These are phyloP conservation scores for Eulemur rufifrons DNA, from an alignment of 2,113 vertebrate genomes.

Conservation along the genomic window DNA sequence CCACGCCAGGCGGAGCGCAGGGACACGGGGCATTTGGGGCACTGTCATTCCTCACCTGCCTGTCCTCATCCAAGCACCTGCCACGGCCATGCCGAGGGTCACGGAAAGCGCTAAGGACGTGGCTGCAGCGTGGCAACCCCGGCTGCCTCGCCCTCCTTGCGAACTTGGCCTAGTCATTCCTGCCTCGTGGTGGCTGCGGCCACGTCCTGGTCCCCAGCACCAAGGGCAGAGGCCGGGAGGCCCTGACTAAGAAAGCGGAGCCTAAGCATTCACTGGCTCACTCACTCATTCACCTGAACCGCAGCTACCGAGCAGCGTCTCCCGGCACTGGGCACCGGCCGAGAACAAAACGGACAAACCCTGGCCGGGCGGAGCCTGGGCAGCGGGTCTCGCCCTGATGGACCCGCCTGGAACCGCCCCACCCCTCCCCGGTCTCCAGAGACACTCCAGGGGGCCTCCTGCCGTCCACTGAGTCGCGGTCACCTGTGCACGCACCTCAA, in stretches of 20 bases:
- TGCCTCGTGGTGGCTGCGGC: accelerated
- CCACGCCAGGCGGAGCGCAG: not conserved
- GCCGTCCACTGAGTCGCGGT: accelerated
- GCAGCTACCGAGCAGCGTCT: not conserved
- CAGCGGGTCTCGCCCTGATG: not conserved
- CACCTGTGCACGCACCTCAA: not conserved
- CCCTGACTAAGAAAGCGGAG: not conserved
- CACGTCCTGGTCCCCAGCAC: not conserved
- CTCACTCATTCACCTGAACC: not conserved
- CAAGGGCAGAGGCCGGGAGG: not conserved
- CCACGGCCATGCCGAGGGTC: too few species aligned
- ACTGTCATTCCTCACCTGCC: too few species aligned
- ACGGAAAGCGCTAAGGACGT: not conserved
- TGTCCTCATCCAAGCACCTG: too few species aligned
- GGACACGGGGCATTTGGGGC: not conserved
- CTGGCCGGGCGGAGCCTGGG: too few species aligned
- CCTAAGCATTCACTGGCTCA: not conserved
- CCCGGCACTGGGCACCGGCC: not conserved
- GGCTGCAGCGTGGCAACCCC: not conserved
- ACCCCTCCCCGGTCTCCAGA: not conserved
- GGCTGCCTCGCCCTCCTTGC: too few species aligned
- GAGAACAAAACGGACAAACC: too few species aligned
- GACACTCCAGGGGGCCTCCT: too few species aligned
- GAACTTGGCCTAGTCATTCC: not conserved
- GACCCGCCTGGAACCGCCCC: accelerated